Base-by-base conservation (phyloP, 2,797 vertebrate genomes). In the Triplophysa yarkandensis region DNA sequence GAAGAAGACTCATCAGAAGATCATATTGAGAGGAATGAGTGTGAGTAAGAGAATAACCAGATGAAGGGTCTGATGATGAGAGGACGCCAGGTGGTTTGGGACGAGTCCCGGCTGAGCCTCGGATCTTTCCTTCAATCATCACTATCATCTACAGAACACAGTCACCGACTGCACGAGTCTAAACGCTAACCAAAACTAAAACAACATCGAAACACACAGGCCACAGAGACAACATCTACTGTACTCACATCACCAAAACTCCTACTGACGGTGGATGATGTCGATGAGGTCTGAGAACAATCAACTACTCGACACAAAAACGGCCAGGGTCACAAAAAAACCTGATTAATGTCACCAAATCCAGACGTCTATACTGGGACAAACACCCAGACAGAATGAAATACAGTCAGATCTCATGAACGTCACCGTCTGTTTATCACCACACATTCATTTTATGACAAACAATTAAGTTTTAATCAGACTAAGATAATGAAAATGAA, bases 211-310 rank as follows among this genome's bases (percentile, higher is more conserved):
- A 79, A 89, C 83, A 89, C 83, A 89, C 79, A 83, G 64, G 87
- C 77, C 89, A 86, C 86, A 90, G 85, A 82, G 81, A 85, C 87
- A 81, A 92, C 87, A 88, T 85, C 76, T 44, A 80, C 89, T 90
- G 88, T 86, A 90, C 87, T 88, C 91, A 88, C 89, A 84, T 88
- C 87, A 77, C 87, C 87, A 88, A 88, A 83, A 89, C 76, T 89
- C 88, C 89, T 90, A 91, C 86, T 88, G 77, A 91, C 89, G 87
- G 89, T 86, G 87, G 89, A 90, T 88, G 83, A 85, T 85, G 78
- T 89, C 83, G 79, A 84, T 79, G 1, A 81, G 80, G 82, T 70
- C 46, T 3, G 76, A 79, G 78, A 79, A 86, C 83, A 79, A 76
- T 68, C 13, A 62, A 34, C 52, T 39, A 60, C 13, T 82, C 76